Conservation (phyloP, 2,888 invertebrate genomes). For the Thera britannica region DNA sequence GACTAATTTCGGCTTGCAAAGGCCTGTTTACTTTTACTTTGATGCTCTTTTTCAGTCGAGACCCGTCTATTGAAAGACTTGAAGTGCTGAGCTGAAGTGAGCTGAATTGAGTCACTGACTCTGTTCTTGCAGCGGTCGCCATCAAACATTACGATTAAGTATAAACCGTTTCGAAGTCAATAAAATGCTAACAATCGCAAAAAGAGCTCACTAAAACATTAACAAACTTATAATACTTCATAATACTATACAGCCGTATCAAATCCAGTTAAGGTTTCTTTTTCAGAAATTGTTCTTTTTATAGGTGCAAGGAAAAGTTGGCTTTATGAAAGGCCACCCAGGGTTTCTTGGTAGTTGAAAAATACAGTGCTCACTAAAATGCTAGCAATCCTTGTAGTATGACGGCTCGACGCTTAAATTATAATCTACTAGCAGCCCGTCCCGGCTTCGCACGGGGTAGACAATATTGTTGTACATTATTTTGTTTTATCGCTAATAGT, state of each 20-base stretch:
- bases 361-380: constrained; percentile 52
- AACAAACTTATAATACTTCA: constrained; percentile 22
- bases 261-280: not conserved
- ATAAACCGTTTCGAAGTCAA: constrained; percentile 44
- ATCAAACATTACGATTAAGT: not conserved
- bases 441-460: too few relatives aligned
- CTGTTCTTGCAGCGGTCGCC: not conserved
- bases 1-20: too few relatives aligned
- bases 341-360: constrained; percentile 66
- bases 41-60: not conserved
- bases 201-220: constrained; percentile 34
- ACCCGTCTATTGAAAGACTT: too few relatives aligned
- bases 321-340: constrained; percentile 64
- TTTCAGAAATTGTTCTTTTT: not conserved
- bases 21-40: too few relatives aligned
- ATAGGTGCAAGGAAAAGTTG: constrained; percentile 16
- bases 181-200: constrained; percentile 61
- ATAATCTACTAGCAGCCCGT: too few relatives aligned
- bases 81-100: too few relatives aligned
- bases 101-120: not conserved
- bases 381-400: constrained; percentile 14
- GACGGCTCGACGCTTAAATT: not conserved
- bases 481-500: too few relatives aligned
- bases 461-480: too few relatives aligned
- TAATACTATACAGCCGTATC: constrained; percentile 39